Percentiles rank a stretch among this genome's conserved stretches.
phyloP scores from a whole-genome alignment of 2,113 vertebrate species.

The Cynocephalus volans region DNA sequence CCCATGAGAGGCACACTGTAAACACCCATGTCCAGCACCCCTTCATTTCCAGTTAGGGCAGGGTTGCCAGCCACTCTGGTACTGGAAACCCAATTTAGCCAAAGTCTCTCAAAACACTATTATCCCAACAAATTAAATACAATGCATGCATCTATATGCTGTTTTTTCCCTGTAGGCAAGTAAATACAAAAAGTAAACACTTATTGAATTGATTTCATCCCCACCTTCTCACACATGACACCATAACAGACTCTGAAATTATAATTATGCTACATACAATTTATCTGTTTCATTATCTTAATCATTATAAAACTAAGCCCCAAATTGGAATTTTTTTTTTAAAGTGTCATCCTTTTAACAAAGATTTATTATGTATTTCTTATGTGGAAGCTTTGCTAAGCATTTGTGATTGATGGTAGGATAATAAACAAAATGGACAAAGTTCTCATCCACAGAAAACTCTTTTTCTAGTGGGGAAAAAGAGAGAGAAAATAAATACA shows the following conservation, averaged over 20 bases:
- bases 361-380: background rate
- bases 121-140: slow-evolving; percentile 95
- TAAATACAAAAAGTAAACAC: background rate
- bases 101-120: slow-evolving; percentile 78
- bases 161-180: background rate
- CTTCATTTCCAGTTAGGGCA: too few relatives aligned
- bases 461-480: background rate
- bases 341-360: background rate
- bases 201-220: background rate
- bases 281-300: background rate
- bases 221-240: background rate
- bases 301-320: background rate
- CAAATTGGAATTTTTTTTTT: background rate
- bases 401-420: background rate
- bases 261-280: background rate
- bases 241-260: background rate
- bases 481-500: background rate
- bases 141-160: slow-evolving; percentile 89
- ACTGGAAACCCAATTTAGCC: too few relatives aligned
- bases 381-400: background rate
- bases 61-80: too few relatives aligned
- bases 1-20: too few relatives aligned
- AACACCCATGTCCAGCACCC: too few relatives aligned
- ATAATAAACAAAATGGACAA: background rate
- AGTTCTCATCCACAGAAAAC: background rate